A percentile compares a stretch with the other conserved stretches of the same genome.
Conservation (phyloP, 2,888 invertebrate genomes). For the Rhamnusium bicolor region DNA sequence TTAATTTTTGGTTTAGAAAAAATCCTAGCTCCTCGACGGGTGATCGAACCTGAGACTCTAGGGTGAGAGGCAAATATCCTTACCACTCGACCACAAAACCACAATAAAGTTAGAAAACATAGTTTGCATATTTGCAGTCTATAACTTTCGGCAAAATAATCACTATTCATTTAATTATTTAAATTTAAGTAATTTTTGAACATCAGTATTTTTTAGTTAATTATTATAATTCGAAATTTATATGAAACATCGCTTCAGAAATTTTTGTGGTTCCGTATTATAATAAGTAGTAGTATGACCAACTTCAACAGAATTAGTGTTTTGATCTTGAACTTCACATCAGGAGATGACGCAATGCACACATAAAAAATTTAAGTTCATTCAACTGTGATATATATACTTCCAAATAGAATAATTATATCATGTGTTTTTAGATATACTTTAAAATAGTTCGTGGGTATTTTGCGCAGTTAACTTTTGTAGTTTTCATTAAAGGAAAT, state of each 20-base stretch:
- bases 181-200: too few relatives aligned
- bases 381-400: conserved; percentile 19
- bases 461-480: neutral
- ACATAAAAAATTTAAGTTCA: conserved; percentile 22
- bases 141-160: too few relatives aligned
- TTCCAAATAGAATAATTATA: conserved; percentile 12
- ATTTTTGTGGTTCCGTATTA: neutral
- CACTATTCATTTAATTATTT: too few relatives aligned
- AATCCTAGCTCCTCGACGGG: too few relatives aligned
- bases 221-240: neutral
- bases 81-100: too few relatives aligned
- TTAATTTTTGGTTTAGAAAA: too few relatives aligned
- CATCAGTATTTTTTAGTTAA: too few relatives aligned
- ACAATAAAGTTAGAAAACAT: too few relatives aligned
- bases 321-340: conserved; percentile 31
- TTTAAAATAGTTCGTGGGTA: neutral
- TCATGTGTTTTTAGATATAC: conserved; percentile 15
- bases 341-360: conserved; percentile 24
- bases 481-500: neutral
- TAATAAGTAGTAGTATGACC: conserved; percentile 10
- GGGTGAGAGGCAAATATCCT: too few relatives aligned
- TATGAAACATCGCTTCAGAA: neutral
- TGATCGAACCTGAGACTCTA: too few relatives aligned
- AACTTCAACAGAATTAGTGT: conserved; percentile 16
- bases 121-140: too few relatives aligned